These are phyloP conservation scores for Cephalopterus ornatus DNA, from an alignment of 2,113 vertebrate species.

Conservation along the genomic window DNA sequence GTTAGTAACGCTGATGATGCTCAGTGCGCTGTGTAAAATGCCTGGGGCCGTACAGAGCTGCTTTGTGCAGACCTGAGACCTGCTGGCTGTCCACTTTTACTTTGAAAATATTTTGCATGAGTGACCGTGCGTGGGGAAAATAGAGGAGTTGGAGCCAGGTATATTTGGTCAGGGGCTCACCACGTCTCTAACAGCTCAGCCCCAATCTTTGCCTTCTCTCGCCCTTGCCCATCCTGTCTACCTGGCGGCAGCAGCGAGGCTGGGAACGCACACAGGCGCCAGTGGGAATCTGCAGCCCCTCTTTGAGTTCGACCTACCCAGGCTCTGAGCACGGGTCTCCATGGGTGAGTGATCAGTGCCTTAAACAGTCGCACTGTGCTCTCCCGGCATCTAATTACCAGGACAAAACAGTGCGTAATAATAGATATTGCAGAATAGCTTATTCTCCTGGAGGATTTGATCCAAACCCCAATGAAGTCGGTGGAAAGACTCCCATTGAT, in stretches of 20 bases:
- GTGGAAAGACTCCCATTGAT: constrained; percentile 55
- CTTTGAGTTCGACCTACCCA: background rate
- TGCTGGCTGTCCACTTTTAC: background rate
- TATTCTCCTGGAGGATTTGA: constrained; percentile 52
- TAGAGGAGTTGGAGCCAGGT: background rate
- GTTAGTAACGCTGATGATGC: background rate
- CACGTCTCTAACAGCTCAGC: background rate
- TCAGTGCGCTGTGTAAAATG: background rate
- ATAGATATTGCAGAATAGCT: constrained; percentile 58
- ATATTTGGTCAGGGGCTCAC: rapidly evolving
- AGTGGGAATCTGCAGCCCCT: constrained; percentile 44
- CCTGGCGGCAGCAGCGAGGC: background rate
- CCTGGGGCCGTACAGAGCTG: background rate
- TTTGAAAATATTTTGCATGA: background rate
- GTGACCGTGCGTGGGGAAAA: background rate
- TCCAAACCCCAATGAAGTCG: constrained; percentile 49
- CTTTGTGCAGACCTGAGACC: constrained; percentile 8
- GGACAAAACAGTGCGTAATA: constrained; percentile 40
- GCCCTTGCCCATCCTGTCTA: background rate
- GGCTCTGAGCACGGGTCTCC: constrained; percentile 26
- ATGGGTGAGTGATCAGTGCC: constrained; percentile 56
- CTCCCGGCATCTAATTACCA: constrained; percentile 52
- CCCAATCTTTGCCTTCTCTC: background rate
- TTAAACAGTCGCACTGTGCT: background rate
- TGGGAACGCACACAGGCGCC: background rate